Evolutionary conservation across 1,140 invertebrate species (phyloP).

Genomic region (Ostrea denselamellosa): DNA sequence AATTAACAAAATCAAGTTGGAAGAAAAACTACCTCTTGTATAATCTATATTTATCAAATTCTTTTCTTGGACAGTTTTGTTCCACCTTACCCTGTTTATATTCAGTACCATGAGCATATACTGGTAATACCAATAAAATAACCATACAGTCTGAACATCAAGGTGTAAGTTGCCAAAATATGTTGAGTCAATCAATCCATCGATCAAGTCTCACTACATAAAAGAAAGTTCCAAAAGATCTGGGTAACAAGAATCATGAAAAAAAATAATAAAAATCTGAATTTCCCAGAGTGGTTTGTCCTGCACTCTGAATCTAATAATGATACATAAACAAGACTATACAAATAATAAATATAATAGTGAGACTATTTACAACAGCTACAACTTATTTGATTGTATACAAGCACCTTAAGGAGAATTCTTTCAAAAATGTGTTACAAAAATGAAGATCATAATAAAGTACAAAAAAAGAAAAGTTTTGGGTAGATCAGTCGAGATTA

Average conservation of each 20-base stretch:
- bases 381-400: conserved; percentile 38
- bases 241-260: neutral
- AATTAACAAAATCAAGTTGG: too few species aligned
- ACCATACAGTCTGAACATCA: neutral
- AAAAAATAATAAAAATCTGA: neutral
- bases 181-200: neutral
- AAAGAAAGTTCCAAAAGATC: neutral
- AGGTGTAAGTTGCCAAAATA: neutral
- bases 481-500: too few species aligned
- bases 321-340: neutral
- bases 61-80: neutral
- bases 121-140: neutral
- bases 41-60: neutral
- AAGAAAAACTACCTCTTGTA: too few species aligned
- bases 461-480: neutral
- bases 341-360: conserved; percentile 26
- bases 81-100: conserved; percentile 5
- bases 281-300: neutral
- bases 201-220: too few species aligned
- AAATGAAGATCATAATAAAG: neutral
- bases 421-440: neutral
- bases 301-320: conserved; percentile 4
- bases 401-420: conserved; percentile 15
- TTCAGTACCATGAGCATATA: neutral
- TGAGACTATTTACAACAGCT: neutral